phyloP scores from a whole-genome alignment of 1,140 invertebrate species.

The Zaprionus africanus region DNA sequence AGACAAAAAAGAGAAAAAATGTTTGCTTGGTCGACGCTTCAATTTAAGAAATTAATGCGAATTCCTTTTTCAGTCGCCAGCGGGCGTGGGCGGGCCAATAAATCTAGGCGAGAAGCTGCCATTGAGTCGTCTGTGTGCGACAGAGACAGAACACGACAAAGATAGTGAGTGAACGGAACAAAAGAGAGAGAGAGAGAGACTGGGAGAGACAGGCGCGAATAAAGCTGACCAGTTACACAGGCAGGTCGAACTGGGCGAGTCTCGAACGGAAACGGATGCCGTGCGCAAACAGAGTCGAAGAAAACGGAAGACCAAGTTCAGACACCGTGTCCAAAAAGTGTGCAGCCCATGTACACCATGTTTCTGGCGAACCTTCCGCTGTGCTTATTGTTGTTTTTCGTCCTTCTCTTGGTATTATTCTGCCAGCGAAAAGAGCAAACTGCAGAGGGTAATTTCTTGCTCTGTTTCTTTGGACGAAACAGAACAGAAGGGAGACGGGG shows the following conservation, averaged over 20 bases:
- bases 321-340: constrained; percentile 34
- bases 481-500: not conserved
- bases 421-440: constrained; percentile 17
- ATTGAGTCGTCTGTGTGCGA: not conserved
- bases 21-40: constrained; percentile 42
- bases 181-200: not conserved
- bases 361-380: constrained; percentile 18
- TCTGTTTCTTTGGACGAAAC: not conserved
- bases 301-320: constrained; percentile 50
- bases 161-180: constrained; percentile 10
- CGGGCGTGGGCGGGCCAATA: constrained; percentile 49
- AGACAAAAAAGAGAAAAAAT: constrained; percentile 17
- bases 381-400: constrained; percentile 15
- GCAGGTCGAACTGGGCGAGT: constrained; percentile 8
- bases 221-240: constrained; percentile 19
- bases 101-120: constrained; percentile 52
- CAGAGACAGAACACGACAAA: not conserved
- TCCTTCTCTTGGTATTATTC: constrained; percentile 24
- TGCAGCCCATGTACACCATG: constrained; percentile 21
- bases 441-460: constrained; percentile 4
- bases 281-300: constrained; percentile 45
- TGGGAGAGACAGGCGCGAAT: not conserved
- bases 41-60: constrained; percentile 79
- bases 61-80: constrained; percentile 47
- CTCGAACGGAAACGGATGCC: constrained; percentile 48